Conservation (phyloP, 2,113 vertebrate genomes). For the Prionailurus bengalensis region DNA sequence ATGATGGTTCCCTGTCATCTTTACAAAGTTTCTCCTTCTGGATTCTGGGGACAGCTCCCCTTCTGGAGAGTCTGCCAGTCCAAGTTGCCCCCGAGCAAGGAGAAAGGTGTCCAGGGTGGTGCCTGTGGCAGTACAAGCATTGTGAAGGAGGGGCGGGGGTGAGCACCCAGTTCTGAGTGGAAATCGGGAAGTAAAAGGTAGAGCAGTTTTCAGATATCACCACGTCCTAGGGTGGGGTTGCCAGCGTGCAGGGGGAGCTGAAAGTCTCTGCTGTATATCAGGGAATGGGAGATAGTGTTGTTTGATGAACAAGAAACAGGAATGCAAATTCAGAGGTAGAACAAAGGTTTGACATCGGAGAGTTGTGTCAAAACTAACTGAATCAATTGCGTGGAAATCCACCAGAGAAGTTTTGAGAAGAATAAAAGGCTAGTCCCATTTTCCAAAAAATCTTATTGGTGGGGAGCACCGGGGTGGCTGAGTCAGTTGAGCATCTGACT, state of each 20-base stretch:
- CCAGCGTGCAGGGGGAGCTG: too few relatives aligned
- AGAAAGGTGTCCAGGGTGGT: not conserved
- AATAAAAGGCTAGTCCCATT: not conserved
- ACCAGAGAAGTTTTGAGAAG: not conserved
- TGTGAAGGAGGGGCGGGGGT: too few relatives aligned
- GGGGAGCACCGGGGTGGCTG: not conserved
- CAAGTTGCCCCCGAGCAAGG: not conserved
- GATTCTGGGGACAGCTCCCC: rapidly evolving
- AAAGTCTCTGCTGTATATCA: rapidly evolving
- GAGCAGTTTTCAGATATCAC: not conserved
- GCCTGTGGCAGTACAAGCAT: rapidly evolving
- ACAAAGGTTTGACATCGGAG: not conserved
- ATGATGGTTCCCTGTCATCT: too few relatives aligned
- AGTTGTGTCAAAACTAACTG: not conserved
- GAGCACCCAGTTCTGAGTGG: not conserved
- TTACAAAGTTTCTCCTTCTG: not conserved
- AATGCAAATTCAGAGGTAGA: not conserved
- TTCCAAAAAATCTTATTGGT: not conserved
- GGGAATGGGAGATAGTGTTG: rapidly evolving
- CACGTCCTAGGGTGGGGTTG: too few relatives aligned
- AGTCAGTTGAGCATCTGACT: too few relatives aligned
- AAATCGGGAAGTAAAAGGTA: not conserved
- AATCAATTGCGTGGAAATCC: not conserved
- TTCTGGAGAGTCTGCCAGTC: too few relatives aligned
- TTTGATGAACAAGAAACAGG: too few relatives aligned